These are phyloP conservation scores for Metellina segmentata DNA, from an alignment of 2,888 invertebrate species.

Conservation along the genomic window DNA sequence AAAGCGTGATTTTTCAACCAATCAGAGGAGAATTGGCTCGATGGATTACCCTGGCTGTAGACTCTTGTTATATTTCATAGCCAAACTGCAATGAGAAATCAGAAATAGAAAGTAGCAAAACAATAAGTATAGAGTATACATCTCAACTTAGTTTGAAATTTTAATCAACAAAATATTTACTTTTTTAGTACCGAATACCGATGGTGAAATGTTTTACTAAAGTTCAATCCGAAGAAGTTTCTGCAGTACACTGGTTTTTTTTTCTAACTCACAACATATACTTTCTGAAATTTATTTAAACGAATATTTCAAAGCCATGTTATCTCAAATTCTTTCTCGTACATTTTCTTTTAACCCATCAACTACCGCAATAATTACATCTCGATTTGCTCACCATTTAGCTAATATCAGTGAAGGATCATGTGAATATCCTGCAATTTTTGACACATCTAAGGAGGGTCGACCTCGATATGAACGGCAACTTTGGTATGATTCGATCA, in stretches of 20 bases:
- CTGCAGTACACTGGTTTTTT: too few relatives aligned
- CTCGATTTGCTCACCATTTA: conserved; percentile 52
- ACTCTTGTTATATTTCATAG: too few relatives aligned
- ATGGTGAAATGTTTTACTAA: too few relatives aligned
- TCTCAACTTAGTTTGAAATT: background rate
- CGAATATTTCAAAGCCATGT: background rate
- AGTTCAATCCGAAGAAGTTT: too few relatives aligned
- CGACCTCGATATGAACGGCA: conserved; percentile 82
- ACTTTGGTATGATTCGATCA: conserved; percentile 84
- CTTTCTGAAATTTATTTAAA: background rate
- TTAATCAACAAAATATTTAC: background rate
- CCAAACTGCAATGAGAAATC: too few relatives aligned
- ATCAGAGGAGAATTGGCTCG: too few relatives aligned
- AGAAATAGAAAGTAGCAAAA: too few relatives aligned
- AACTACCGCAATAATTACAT: background rate
- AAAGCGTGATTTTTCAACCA: too few relatives aligned
- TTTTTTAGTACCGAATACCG: too few relatives aligned
- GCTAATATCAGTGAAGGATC: conserved; percentile 78
- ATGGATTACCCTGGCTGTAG: too few relatives aligned
- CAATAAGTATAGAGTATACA: too few relatives aligned
- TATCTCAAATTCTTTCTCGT: background rate
- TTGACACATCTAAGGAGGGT: conserved; percentile 84
- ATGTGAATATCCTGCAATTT: conserved; percentile 85
- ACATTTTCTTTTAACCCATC: background rate
- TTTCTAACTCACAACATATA: too few relatives aligned